phyloP scores from a whole-genome alignment of 2,888 invertebrate genomes.

The Xanthia icteritia region DNA sequence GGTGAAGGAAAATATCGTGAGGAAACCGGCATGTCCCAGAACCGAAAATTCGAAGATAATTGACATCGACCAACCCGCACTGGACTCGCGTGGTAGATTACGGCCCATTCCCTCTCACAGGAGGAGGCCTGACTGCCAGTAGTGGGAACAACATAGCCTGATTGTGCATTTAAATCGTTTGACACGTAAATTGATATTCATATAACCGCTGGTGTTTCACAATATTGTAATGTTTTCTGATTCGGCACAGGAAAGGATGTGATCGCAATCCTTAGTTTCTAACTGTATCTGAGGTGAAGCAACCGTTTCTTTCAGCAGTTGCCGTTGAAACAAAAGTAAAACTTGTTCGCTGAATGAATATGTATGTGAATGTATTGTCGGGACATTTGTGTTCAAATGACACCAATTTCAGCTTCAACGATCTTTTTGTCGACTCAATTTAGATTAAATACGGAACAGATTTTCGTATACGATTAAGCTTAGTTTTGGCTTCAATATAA shows the following conservation, averaged over 20 bases:
- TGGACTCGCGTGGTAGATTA: neutral
- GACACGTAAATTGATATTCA: conserved; percentile 39
- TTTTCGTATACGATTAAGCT: neutral
- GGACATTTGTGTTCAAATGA: conserved; percentile 12
- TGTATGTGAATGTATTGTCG: conserved; percentile 32
- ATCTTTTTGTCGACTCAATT: neutral
- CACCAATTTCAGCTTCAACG: neutral
- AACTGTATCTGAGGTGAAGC: conserved; percentile 54
- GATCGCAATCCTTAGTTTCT: conserved; percentile 67
- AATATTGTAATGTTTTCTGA: conserved; percentile 55
- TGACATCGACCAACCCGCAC: neutral
- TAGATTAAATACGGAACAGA: neutral
- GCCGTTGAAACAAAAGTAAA: conserved; percentile 37
- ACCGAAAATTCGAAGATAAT: neutral
- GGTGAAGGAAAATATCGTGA: neutral
- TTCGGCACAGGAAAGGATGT: conserved; percentile 60
- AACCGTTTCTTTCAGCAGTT: conserved; percentile 47
- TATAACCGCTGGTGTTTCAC: conserved; percentile 23
- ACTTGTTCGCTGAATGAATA: conserved; percentile 45
- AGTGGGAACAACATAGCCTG: neutral
- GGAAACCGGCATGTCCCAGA: neutral
- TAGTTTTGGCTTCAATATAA: neutral
- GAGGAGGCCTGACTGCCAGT: fast-evolving
- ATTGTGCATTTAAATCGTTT: conserved; percentile 12
- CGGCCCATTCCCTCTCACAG: neutral